Percentiles rank a stretch among this genome's conserved stretches.
Evolutionary conservation across 2,113 vertebrate genomes (phyloP).

Genomic region (Leptosomus discolor): DNA sequence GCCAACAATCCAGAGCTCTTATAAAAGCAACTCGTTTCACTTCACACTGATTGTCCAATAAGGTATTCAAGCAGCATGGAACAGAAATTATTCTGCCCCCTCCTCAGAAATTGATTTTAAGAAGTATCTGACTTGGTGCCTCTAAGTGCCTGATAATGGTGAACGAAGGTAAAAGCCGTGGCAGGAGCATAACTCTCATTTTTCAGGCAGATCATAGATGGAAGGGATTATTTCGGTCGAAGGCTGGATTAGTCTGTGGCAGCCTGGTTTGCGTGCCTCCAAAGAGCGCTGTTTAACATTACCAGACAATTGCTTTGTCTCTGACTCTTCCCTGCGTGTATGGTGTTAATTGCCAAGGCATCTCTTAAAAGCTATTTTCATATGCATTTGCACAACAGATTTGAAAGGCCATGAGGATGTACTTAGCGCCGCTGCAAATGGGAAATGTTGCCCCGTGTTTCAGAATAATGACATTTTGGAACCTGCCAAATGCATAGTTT

Average conservation of each 20-base stretch:
- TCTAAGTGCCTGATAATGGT: rapidly evolving
- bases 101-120: neutral
- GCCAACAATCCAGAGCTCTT: neutral
- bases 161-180: neutral
- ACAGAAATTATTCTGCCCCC: rapidly evolving
- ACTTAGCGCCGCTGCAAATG: rapidly evolving
- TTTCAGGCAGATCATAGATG: neutral
- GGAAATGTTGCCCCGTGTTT: neutral
- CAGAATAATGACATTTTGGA: neutral
- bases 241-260: neutral
- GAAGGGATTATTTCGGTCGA: neutral
- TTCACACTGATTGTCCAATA: rapidly evolving
- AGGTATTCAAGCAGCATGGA: rapidly evolving
- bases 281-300: rapidly evolving
- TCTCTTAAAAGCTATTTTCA: neutral
- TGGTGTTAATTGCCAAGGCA: neutral
- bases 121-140: neutral
- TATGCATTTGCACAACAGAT: neutral
- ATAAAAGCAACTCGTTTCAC: neutral
- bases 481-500: neutral
- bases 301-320: neutral
- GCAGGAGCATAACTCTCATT: neutral
- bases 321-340: neutral
- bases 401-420: neutral
- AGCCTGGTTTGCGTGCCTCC: neutral